Evolutionary conservation across 2,797 vertebrate genomes (phyloP), one percentile per base, ranked within the genome.

Genomic region (Acanthurus tractus): DNA sequence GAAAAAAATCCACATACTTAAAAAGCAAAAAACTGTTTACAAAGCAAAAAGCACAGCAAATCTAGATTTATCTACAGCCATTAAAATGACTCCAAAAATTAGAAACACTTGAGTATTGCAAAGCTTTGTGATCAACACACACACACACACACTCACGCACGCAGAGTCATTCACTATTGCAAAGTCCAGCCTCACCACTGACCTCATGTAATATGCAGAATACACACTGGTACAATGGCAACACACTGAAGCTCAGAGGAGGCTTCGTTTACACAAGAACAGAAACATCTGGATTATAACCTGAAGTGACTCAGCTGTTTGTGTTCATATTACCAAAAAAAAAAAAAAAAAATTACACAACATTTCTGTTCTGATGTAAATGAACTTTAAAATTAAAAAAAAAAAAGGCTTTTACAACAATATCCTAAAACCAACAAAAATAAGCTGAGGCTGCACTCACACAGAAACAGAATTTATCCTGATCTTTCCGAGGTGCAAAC

Each of bases 51-150:
- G 84, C 87, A 81, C 89, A 74, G 73, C 90, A 86, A 86, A 74
- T 78, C 80, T 84, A 86, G 48, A 76, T 64, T 63, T 55, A 87
- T 82, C 86, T 86, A 88, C 74, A 90, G 81, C 74, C 78, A 76
- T 63, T 71, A 76, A 63, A 80, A 85, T 46, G 56, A 34, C 80
- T 78, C 61, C 72, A 74, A 69, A 70, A 89, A 76, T 85, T 66
- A 50, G 74, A 91, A 83, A 83, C 78, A 86, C 76, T 85, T 75
- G 2, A 91, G 90, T 94, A 95, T 93, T 95, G 92, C 92, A 93
- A 93, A 93, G 89, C 91, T 92, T 84, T 79, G 79, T 84, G 80
- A 77, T 82, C 57, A 55, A 76, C 74, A 54, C 67, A 53, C 59
- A n/a, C 68, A 46, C 54, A 34, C 69, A 53, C 58, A 34, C 54